Conservation (phyloP, 1,140 invertebrate species). For the Drosophila murphyi region DNA sequence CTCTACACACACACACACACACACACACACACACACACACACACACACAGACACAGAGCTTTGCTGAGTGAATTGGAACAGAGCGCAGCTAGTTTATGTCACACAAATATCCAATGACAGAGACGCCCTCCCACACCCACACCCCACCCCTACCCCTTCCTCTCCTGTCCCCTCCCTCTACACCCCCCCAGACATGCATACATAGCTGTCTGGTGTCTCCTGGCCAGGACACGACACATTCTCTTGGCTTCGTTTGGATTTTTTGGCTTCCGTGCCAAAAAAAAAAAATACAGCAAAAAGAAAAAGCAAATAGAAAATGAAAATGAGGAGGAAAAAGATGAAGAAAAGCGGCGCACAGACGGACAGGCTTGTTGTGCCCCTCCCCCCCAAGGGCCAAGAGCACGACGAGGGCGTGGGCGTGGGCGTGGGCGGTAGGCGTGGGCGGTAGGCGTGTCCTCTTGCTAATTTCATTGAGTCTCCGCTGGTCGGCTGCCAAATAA, state of each 20-base stretch:
- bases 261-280: constrained; percentile 78
- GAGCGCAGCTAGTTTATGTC: constrained; percentile 72
- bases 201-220: neutral
- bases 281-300: constrained; percentile 12
- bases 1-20: neutral
- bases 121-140: constrained; percentile 19
- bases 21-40: neutral
- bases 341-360: constrained; percentile 35
- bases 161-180: too few relatives aligned
- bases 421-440: constrained; percentile 42
- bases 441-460: constrained; percentile 56
- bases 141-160: neutral
- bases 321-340: constrained; percentile 11
- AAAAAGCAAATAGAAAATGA: constrained; percentile 1
- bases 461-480: constrained; percentile 76
- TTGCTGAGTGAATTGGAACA: constrained; percentile 1
- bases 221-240: constrained; percentile 48
- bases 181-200: too few relatives aligned
- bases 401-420: constrained; percentile 1
- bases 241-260: constrained; percentile 78
- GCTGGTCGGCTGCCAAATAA: constrained; percentile 59
- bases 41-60: neutral
- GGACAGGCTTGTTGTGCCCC: constrained; percentile 13
- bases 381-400: too few relatives aligned
- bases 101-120: constrained; percentile 80